Evolutionary conservation across 2,888 invertebrate species (phyloP), one percentile per base, ranked within the genome.

Genomic region (Lycocerus yunnanus): DNA sequence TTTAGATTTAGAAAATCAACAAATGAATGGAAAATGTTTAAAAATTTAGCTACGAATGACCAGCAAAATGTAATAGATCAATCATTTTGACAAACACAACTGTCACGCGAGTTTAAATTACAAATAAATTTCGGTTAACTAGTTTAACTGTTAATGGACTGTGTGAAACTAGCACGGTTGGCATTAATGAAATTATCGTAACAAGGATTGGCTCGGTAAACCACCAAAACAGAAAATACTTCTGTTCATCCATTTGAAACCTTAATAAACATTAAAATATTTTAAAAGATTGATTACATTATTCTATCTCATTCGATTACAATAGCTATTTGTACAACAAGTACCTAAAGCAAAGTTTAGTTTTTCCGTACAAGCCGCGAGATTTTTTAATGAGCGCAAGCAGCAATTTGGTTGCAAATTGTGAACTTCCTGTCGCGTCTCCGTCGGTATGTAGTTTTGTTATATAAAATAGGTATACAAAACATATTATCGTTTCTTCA

Each of bases 41-140:
- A 59, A 20, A 68, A 68, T 68, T 58, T 67, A 73, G 68, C 70
- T 70, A 68, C 68, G 66, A 71, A 74, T 69, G 74, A 73, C 71
- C 74, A 76, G 76, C 71, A 71, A 74, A 77, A 79, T 78, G 76
- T 66, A 79, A 78, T 76, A 74, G 77, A 79, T 79, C 79, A 78
- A 77, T 78, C 78, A 78, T 77, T 72, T 66, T 77, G 77, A 75
- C 72, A 70, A 74, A 74, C 70, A 68, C 65, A 68, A 73, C 60
- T 69, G 63, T 60, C 68, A 59, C 63, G 58, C 24, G 27, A 66
- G 71, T 71, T 71, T 71, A 66, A 58, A 66, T 71, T 71, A 66
- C 71, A 66, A 71, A 71, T 71, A 71, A 71, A 71, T 71, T 71
- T 71, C 65, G 15, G 66, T 66, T 71, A 71, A 71, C 65, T 71